Evolutionary conservation across 2,888 invertebrate species (phyloP), one percentile per base, ranked within the genome.

Genomic region (Pyrgus malvae): DNA sequence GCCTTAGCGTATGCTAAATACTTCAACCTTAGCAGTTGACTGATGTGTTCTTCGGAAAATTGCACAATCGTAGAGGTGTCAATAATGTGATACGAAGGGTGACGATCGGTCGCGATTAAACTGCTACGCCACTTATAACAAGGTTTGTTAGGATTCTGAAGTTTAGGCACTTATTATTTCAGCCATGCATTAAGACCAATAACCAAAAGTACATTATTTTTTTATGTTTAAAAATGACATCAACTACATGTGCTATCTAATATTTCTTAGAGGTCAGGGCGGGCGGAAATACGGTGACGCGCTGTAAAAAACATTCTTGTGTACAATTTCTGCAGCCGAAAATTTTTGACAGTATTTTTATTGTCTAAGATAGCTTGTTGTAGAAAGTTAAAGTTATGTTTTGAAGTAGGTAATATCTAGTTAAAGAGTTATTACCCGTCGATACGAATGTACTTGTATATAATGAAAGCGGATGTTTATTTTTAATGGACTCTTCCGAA

Each of bases 11-110:
- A 74, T 78, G 90, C 90, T 90, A 90, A 90, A 84, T 83, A 82
- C 78, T 89, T 89, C 88, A 90, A 86, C 89, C 90, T 90, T 90
- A 89, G 72, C 86, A 76, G 74, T 78, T 79, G 78, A 75, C 79
- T 76, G 83, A 81, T 81, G 76, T 83, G 77, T 85, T 87, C 84
- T 82, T 84, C 76, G 74, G 68, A 81, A 84, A 85, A 87, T 89
- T 90, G 83, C 89, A 85, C 83, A 90, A 90, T 78, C 72, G 74
- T 63, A 67, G 68, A 83, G 78, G 79, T 87, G 87, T 84, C 85
- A 87, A 86, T 80, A 80, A 84, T 78, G 69, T 80, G 72, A 78
- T 70, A 85, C 75, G 72, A 80, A 80, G 73, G 74, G 72, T 72
- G 78, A 79, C 78, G 68, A 78, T 74, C 66, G 65, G 61, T 58